Percentiles rank a stretch among this genome's conserved stretches.
Evolutionary conservation across 2,113 vertebrate species (phyloP).

Genomic region (Muntiacus reevesi): DNA sequence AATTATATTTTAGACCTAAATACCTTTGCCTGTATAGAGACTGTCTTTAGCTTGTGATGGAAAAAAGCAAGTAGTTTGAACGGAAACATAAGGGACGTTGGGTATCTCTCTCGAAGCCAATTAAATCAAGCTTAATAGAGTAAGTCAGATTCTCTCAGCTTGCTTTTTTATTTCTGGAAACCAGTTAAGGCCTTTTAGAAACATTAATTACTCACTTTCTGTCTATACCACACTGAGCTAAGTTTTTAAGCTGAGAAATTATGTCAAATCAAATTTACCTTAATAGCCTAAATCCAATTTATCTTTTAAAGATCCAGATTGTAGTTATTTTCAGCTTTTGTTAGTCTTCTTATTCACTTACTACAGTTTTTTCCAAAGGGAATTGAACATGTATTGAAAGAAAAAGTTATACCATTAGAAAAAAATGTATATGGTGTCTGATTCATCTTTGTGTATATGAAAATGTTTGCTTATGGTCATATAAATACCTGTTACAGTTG

Average conservation of each 20-base stretch:
- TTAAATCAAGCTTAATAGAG: not conserved
- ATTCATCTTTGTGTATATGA: not conserved
- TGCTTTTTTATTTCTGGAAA: not conserved
- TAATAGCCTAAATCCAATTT: not conserved
- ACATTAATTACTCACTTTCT: not conserved
- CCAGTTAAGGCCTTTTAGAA: not conserved
- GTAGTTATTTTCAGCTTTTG: not conserved
- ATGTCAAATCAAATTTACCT: not conserved
- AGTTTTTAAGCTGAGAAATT: not conserved
- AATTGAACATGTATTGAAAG: not conserved
- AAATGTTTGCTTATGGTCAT: not conserved
- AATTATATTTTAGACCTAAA: not conserved
- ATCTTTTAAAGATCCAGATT: not conserved
- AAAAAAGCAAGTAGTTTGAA: not conserved
- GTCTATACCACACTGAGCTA: not conserved
- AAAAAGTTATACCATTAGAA: not conserved
- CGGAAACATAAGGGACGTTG: not conserved
- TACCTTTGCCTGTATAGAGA: not conserved
- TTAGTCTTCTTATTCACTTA: not conserved
- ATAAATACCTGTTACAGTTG: not conserved
- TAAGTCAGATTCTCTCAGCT: not conserved
- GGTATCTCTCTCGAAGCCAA: not conserved
- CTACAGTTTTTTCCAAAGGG: not conserved
- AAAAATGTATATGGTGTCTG: not conserved
- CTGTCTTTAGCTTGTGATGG: not conserved